Conservation (phyloP, 2,888 invertebrate genomes). For the Drosophila meridionalis region DNA sequence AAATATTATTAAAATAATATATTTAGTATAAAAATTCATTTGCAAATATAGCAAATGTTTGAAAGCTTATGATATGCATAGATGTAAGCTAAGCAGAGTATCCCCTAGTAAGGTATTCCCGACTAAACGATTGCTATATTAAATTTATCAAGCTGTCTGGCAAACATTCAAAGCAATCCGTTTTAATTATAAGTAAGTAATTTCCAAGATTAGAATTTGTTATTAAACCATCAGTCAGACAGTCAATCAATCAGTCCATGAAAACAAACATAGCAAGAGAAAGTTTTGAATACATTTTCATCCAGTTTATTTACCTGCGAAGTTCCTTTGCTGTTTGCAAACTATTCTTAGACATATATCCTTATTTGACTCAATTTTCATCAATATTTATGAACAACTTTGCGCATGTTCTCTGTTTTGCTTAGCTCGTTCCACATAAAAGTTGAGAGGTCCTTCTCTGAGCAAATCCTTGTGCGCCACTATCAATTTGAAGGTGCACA, state of each 20-base stretch:
- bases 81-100: too few relatives aligned
- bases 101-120: too few relatives aligned
- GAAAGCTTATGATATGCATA: too few relatives aligned
- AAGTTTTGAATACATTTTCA: background rate
- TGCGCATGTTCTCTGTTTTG: constrained; percentile 3
- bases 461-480: constrained; percentile 62
- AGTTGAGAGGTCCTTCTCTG: constrained; percentile 24
- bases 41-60: too few relatives aligned
- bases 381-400: background rate
- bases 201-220: background rate
- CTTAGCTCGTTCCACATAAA: constrained; percentile 8
- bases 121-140: background rate
- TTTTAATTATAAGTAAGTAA: background rate
- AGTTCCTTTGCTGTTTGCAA: background rate
- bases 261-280: background rate
- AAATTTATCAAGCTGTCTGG: background rate
- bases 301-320: background rate
- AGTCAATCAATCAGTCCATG: background rate
- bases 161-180: background rate
- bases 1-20: too few relatives aligned
- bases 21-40: too few relatives aligned
- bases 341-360: background rate
- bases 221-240: background rate
- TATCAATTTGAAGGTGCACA: constrained; percentile 69
- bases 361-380: background rate